Conservation (phyloP, 2,888 invertebrate genomes). For the Lottia scabra region DNA sequence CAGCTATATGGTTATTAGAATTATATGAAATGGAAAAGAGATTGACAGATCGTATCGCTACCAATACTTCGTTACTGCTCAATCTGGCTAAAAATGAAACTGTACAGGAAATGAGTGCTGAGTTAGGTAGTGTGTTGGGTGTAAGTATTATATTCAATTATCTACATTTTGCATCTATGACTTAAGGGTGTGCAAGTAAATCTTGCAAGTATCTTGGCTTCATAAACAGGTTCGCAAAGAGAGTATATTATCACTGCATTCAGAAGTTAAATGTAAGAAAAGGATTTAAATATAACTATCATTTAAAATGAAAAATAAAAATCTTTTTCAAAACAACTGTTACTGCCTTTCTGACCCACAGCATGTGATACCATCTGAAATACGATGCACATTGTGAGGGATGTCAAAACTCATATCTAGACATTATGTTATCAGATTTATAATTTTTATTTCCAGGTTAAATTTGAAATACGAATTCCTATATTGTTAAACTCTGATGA, state of each 20-base stretch:
- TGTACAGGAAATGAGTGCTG: constrained; percentile 38
- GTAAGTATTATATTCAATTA: constrained; percentile 34
- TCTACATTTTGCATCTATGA: background rate
- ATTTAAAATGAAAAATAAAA: no score
- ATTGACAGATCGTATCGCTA: constrained; percentile 63
- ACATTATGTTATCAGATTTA: background rate
- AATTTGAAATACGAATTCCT: constrained; percentile 63
- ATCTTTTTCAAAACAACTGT: no score
- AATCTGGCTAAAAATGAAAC: constrained; percentile 34
- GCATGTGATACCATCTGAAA: no score
- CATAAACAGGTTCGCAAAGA: no score
- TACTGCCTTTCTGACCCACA: no score
- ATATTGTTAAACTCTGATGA: constrained; percentile 77
- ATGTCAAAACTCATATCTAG: background rate
- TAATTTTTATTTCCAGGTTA: constrained; percentile 49
- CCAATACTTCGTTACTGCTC: constrained; percentile 17
- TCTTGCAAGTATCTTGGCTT: no score
- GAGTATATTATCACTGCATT: no score
- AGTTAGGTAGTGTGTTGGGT: constrained; percentile 47
- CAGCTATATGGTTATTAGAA: constrained; percentile 94
- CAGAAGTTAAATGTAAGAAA: no score
- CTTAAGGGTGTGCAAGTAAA: no score
- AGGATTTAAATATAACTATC: no score
- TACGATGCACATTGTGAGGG: no score
- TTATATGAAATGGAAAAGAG: constrained; percentile 86